A percentile compares a stretch with the other conserved stretches of the same genome.
phyloP scores from a whole-genome alignment of 2,888 invertebrate genomes.

The Cosmia pyralina region DNA sequence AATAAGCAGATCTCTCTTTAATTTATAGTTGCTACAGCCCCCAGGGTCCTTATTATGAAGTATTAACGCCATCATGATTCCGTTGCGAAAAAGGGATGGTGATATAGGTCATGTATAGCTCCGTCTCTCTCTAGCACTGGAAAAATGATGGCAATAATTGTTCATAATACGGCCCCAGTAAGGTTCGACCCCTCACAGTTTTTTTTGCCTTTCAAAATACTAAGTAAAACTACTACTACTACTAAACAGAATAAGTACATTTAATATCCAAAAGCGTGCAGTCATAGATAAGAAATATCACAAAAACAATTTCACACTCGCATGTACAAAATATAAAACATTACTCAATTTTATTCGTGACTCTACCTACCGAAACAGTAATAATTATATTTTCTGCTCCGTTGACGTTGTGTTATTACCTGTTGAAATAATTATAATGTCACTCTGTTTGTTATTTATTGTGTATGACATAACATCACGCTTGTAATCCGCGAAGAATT shows the following conservation, averaged over 20 bases:
- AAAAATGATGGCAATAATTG: too few relatives aligned
- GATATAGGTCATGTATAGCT: too few relatives aligned
- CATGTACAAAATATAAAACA: conserved; percentile 25
- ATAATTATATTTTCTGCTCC: conserved; percentile 45
- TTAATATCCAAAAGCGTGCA: background rate
- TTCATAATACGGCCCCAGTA: too few relatives aligned
- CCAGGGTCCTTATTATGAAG: too few relatives aligned
- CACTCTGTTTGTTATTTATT: conserved; percentile 41
- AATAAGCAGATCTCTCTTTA: too few relatives aligned
- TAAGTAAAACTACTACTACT: background rate
- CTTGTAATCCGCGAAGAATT: too few relatives aligned
- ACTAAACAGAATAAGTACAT: background rate
- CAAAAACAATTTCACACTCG: conserved; percentile 10
- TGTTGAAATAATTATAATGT: conserved; percentile 46
- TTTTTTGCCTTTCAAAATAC: background rate
- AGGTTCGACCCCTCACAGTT: too few relatives aligned
- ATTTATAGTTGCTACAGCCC: too few relatives aligned
- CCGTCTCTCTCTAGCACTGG: too few relatives aligned
- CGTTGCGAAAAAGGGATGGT: too few relatives aligned
- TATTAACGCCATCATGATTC: too few relatives aligned
- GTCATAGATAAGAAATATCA: background rate
- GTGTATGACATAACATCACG: too few relatives aligned
- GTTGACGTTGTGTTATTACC: conserved; percentile 24
- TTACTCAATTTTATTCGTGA: conserved; percentile 46
- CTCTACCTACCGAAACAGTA: conserved; percentile 38